Evolutionary conservation across 2,113 vertebrate species (phyloP).

Genomic region (Bothrops jararaca): DNA sequence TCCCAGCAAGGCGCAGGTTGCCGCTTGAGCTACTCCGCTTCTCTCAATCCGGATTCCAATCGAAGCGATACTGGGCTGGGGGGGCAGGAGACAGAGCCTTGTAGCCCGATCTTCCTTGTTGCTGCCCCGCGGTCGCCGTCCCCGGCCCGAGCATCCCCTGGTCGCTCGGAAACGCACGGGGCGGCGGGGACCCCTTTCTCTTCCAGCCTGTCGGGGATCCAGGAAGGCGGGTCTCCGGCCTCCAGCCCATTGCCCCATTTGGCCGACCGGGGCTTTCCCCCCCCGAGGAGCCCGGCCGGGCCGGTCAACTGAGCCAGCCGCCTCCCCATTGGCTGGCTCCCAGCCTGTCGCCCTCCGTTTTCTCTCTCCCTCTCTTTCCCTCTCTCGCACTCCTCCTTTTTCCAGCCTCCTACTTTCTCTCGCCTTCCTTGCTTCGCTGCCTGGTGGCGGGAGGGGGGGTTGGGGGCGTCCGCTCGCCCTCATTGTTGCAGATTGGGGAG

Average conservation of each 20-base stretch:
- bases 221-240: not conserved
- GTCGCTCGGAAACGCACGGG: not conserved
- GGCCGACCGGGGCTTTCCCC: not conserved
- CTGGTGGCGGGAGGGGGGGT: not conserved
- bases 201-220: not conserved
- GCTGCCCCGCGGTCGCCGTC: not conserved
- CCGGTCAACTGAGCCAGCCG: not conserved
- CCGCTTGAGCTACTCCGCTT: not conserved
- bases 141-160: not conserved
- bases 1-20: not conserved
- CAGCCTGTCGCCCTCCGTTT: not conserved
- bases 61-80: not conserved
- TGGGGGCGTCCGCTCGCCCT: not conserved
- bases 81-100: not conserved
- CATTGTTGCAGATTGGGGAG: too few species aligned
- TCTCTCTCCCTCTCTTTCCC: too few species aligned
- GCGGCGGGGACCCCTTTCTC: too few species aligned
- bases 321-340: not conserved
- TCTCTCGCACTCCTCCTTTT: not conserved
- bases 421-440: not conserved
- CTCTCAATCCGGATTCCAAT: not conserved
- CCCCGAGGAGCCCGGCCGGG: not conserved
- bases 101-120: not conserved
- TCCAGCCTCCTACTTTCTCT: not conserved
- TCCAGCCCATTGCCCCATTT: not conserved